Conservation (phyloP, 2,797 vertebrate species). For the Columba guinea region DNA sequence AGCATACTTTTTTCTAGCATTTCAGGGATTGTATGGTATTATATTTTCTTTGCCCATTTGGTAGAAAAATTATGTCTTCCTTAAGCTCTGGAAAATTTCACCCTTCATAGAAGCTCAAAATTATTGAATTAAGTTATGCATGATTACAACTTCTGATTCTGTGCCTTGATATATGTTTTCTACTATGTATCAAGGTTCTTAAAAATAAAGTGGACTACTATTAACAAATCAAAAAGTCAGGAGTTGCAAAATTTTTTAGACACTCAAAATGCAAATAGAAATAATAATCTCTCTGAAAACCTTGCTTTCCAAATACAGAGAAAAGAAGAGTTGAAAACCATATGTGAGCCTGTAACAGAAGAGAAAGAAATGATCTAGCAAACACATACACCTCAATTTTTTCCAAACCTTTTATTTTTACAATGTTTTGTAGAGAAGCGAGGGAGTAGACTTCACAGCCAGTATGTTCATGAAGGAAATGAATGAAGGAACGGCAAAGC, state of each 20-base stretch:
- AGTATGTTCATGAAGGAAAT: not conserved
- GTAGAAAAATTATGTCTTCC: not conserved
- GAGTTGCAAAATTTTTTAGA: not conserved
- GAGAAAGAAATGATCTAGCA: not conserved
- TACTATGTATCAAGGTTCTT: not conserved
- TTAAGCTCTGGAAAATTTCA: not conserved
- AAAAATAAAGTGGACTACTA: not conserved
- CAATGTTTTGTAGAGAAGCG: not conserved
- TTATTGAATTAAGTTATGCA: not conserved
- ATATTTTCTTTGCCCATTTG: not conserved
- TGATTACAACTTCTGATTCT: not conserved
- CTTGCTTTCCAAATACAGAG: not conserved
- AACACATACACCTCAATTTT: not conserved
- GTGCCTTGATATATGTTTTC: not conserved
- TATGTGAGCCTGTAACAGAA: not conserved
- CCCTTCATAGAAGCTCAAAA: not conserved
- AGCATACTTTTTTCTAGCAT: not conserved
- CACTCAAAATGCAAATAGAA: not conserved
- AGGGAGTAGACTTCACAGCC: accelerated
- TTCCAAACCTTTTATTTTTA: not conserved
- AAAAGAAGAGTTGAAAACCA: not conserved
- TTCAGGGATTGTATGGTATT: not conserved
- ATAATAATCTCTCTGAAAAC: not conserved
- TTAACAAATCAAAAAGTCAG: not conserved
- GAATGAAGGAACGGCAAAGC: not conserved